Evolutionary conservation across 1,140 invertebrate species (phyloP).

Genomic region (Antheraea pernyi): DNA sequence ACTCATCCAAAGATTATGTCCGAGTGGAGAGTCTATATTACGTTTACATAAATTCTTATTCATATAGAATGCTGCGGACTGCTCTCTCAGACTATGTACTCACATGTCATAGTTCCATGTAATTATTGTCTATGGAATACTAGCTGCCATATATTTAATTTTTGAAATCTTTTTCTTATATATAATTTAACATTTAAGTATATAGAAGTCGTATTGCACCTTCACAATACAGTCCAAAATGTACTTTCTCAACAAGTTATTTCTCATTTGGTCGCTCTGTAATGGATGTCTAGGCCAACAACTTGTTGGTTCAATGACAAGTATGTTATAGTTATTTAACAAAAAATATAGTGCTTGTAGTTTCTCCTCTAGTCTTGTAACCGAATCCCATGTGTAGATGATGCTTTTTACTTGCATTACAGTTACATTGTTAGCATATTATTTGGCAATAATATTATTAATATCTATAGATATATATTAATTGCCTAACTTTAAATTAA

Average conservation of each 20-base stretch:
- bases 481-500: neutral
- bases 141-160: constrained; percentile 51
- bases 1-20: constrained; percentile 31
- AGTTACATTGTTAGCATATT: neutral
- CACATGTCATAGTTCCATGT: constrained; percentile 15
- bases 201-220: neutral
- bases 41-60: neutral
- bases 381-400: neutral
- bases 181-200: constrained; percentile 23
- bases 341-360: neutral
- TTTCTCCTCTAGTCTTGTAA: constrained; percentile 10
- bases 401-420: neutral
- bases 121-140: constrained; percentile 25
- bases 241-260: neutral
- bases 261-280: neutral
- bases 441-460: neutral
- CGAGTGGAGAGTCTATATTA: constrained; percentile 11
- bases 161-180: constrained; percentile 29
- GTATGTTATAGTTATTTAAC: neutral
- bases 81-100: constrained; percentile 8
- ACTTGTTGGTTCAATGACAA: neutral
- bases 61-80: neutral
- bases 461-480: constrained; percentile 8
- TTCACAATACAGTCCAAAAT: neutral
- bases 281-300: neutral